phyloP scores from a whole-genome alignment of 2,888 invertebrate species.

The Cetonia aurata region DNA sequence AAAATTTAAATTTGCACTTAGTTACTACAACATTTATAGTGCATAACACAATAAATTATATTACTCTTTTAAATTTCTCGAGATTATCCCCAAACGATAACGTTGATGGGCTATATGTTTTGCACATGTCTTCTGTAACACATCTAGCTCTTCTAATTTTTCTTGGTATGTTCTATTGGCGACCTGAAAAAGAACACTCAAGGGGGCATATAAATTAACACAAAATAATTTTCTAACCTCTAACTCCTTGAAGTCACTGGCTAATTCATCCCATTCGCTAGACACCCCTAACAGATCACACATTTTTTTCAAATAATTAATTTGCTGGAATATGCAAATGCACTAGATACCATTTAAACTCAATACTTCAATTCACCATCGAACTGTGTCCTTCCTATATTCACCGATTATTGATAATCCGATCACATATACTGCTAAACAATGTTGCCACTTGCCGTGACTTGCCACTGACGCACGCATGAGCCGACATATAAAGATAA shows the following conservation, averaged over 20 bases:
- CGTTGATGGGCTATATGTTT: conserved; percentile 92
- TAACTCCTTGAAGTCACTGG: conserved; percentile 82
- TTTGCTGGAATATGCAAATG: background rate
- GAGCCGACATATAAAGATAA: too few relatives aligned
- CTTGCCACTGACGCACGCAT: too few relatives aligned
- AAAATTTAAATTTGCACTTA: too few relatives aligned
- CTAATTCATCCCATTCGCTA: conserved; percentile 83
- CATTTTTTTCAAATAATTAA: conserved; percentile 52
- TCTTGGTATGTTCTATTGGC: conserved; percentile 86
- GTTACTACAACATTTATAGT: too few relatives aligned
- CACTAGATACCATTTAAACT: conserved; percentile 12
- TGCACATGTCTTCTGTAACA: conserved; percentile 87
- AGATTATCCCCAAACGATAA: conserved; percentile 88
- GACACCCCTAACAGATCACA: conserved; percentile 55
- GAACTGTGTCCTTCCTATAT: too few relatives aligned
- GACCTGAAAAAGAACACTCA: conserved; percentile 68
- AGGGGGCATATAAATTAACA: conserved; percentile 43
- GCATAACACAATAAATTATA: conserved; percentile 63
- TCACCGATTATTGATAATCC: background rate
- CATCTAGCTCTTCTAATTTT: conserved; percentile 86
- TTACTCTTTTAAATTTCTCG: conserved; percentile 84
- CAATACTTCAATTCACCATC: conserved; percentile 13
- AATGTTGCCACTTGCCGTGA: too few relatives aligned
- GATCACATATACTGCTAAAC: background rate
- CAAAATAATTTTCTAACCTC: conserved; percentile 73